Conservation (phyloP, 2,113 vertebrate genomes). For the Rhegmatorhina hoffmannsi region DNA sequence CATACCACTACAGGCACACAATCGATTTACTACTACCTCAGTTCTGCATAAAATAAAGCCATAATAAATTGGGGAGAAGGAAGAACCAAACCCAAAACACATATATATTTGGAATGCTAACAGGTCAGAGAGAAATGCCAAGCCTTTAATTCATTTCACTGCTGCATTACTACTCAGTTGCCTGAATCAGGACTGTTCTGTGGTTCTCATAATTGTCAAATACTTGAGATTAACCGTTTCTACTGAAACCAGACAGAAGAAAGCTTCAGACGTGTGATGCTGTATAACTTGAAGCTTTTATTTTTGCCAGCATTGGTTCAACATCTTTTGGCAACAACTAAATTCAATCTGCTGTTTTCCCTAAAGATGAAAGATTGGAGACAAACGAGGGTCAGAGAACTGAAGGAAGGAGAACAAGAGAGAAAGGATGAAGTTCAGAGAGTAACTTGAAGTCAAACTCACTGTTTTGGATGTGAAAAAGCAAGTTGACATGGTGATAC, state of each 20-base stretch:
- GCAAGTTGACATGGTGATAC: not conserved
- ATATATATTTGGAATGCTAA: not conserved
- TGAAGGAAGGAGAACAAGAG: not conserved
- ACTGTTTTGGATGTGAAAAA: not conserved
- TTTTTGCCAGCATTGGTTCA: not conserved
- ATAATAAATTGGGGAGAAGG: not conserved
- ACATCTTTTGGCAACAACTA: not conserved
- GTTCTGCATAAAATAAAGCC: conserved; percentile 8
- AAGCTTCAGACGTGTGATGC: not conserved
- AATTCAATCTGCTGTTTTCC: not conserved
- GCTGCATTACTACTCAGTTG: not conserved
- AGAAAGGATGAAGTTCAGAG: not conserved
- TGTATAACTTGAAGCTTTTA: not conserved
- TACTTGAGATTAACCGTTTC: not conserved
- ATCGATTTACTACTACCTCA: conserved; percentile 31
- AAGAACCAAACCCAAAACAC: not conserved
- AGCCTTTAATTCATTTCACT: conserved; percentile 46
- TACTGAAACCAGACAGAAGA: not conserved
- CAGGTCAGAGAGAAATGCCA: not conserved
- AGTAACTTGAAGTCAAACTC: not conserved
- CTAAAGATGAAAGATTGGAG: not conserved
- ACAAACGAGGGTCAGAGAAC: not conserved
- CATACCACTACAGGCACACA: not conserved
- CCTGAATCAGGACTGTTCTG: not conserved
- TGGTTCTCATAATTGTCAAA: not conserved